Base-by-base conservation (phyloP, 2,797 vertebrate genomes). In the Remorina albescens region DNA sequence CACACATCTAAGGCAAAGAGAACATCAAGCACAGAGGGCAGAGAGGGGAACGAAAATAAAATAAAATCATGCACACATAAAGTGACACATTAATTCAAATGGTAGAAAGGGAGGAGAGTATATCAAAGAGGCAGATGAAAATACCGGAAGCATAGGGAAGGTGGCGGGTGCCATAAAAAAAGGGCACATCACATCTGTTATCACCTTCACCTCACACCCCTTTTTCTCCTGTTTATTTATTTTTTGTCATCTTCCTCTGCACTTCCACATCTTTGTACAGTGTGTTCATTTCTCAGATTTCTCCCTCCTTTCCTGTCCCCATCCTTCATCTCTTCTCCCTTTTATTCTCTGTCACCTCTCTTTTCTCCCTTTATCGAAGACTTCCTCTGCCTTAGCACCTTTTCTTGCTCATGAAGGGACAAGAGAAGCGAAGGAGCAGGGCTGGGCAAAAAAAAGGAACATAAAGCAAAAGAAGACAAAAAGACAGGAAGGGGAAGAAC, bases 11-110 rank as follows among this genome's bases (percentile, higher is more conserved):
- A 83, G 72, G 71, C 67, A 72, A 69, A 58, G 79, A 85, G 49
- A 62, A 56, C 61, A 67, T 82, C 83, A 71, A 11, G 46, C 61
- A 82, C 62, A 62, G 71, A 84, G 72, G 72, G 74, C 23, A 54
- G 55, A 79, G 71, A 74, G 53, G 37, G 53, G 53, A 61, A 61
- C 23, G 39, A 72, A 76, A 63, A 72, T 30, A 51, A 70, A 82
- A 84, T 34, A 51, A 70, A 84, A 83, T 75, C 75, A 64, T 61
- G 71, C 15, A 6, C 23, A 54, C 49, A 76, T 73, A 76, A 82
- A 76, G 83, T 87, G 86, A 86, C 83, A 88, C 81, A 89, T 87
- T 89, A 66, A 91, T 91, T 88, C 78, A 84, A 83, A 87, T 56
- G 57, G 63, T 77, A 57, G 76, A 72, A 81, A 69, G 32, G 64